phyloP scores from a whole-genome alignment of 2,797 vertebrate genomes.

The Heteromormyrus szaboi region DNA sequence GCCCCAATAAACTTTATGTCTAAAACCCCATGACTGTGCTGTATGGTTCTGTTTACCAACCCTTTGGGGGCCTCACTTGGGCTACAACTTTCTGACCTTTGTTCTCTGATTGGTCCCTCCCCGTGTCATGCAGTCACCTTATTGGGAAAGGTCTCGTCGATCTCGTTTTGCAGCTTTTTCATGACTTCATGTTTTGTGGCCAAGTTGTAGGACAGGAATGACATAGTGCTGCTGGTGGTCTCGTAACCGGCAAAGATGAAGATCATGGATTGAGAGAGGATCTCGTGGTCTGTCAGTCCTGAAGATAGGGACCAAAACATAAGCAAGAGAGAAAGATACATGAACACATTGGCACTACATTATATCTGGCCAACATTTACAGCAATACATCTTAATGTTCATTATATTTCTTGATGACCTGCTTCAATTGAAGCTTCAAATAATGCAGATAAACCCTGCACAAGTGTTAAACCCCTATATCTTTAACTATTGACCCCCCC shows the following conservation, averaged over 20 bases:
- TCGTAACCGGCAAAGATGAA: conserved; percentile 74
- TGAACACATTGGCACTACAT: neutral
- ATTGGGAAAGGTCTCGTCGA: conserved; percentile 60
- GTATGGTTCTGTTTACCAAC: neutral
- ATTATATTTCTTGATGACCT: neutral
- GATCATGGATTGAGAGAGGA: conserved; percentile 69
- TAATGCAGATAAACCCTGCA: neutral
- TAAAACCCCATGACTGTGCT: neutral
- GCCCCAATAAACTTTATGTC: neutral
- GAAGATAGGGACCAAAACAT: conserved; percentile 6
- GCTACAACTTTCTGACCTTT: neutral
- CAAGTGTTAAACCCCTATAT: neutral
- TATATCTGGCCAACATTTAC: neutral
- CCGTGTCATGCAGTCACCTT: conserved; percentile 47
- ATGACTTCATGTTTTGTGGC: conserved; percentile 62
- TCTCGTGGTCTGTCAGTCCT: conserved; percentile 74
- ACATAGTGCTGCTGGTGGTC: conserved; percentile 62
- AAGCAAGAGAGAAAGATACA: neutral
- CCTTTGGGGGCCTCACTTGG: neutral
- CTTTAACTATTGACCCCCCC: neutral
- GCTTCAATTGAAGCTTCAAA: neutral
- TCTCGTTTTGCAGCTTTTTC: conserved; percentile 64
- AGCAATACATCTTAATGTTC: neutral
- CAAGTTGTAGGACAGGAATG: conserved; percentile 62
- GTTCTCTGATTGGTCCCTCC: neutral